phyloP scores from a whole-genome alignment of 2,797 vertebrate species.

The Cuniculus paca region DNA sequence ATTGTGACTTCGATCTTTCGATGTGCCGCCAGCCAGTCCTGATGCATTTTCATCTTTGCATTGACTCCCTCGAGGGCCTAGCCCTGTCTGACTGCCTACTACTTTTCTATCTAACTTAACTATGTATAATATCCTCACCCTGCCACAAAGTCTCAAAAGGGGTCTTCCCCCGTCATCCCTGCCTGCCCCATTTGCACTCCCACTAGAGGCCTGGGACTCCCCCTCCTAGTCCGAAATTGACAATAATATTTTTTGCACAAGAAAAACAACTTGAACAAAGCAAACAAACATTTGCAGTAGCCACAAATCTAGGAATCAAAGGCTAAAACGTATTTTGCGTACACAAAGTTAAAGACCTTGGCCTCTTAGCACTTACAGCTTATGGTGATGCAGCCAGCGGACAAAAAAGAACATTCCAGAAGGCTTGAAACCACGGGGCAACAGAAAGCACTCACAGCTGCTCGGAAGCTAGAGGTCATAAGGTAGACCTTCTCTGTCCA shows the following conservation, averaged over 20 bases:
- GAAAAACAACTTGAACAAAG: not conserved
- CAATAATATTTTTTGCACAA: not conserved
- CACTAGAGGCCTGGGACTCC: not conserved
- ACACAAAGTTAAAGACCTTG: not conserved
- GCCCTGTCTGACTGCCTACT: not conserved
- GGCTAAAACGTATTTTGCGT: not conserved
- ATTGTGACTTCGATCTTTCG: not conserved
- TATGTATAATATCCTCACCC: not conserved
- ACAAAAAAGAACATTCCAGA: slow-evolving; percentile 45
- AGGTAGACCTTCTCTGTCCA: not conserved
- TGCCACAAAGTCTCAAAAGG: not conserved
- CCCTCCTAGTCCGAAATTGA: not conserved
- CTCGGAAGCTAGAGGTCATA: not conserved
- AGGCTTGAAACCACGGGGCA: not conserved
- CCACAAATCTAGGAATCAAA: not conserved
- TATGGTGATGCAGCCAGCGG: not conserved
- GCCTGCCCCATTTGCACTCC: not conserved
- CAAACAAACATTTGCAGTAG: not conserved
- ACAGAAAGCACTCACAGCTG: not conserved
- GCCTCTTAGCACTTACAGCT: not conserved
- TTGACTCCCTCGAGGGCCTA: not conserved
- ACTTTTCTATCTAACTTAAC: not conserved
- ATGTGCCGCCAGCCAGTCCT: not conserved
- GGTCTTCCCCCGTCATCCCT: not conserved
- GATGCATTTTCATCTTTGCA: not conserved